Conservation (phyloP, 2,888 invertebrate genomes). For the Tineola bisselliella region DNA sequence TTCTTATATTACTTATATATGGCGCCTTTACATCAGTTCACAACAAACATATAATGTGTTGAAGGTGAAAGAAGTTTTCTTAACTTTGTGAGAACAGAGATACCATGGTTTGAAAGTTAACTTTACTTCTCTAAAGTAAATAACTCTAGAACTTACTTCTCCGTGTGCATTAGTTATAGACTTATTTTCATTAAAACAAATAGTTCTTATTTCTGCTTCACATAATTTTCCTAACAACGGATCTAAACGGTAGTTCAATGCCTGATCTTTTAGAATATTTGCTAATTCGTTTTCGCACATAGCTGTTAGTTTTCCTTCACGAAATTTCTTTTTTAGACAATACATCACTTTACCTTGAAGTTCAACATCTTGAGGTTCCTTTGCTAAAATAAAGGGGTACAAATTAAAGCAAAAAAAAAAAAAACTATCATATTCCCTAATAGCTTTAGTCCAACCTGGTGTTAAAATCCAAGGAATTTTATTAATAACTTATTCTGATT, state of each 20-base stretch:
- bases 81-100: too few relatives aligned
- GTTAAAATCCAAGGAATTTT: too few relatives aligned
- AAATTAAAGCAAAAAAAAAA: too few relatives aligned
- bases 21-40: not conserved
- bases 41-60: too few relatives aligned
- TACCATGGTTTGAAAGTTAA: too few relatives aligned
- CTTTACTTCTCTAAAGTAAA: too few relatives aligned
- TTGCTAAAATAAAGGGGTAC: conserved; percentile 46
- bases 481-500: too few relatives aligned
- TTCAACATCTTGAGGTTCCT: conserved; percentile 72
- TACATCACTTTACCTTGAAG: conserved; percentile 84
- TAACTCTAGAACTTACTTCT: conserved; percentile 32
- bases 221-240: conserved; percentile 87
- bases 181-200: conserved; percentile 65
- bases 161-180: conserved; percentile 55
- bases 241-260: conserved; percentile 90
- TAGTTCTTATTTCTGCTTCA: conserved; percentile 73
- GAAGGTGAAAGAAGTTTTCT: too few relatives aligned
- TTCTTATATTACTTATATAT: not conserved
- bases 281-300: conserved; percentile 86
- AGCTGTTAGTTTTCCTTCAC: conserved; percentile 76
- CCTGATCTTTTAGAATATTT: conserved; percentile 84
- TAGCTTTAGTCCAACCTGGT: too few relatives aligned
- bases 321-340: conserved; percentile 84
- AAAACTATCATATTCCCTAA: too few relatives aligned